phyloP scores from a whole-genome alignment of 2,888 invertebrate species.

The Strigamia maritima region DNA sequence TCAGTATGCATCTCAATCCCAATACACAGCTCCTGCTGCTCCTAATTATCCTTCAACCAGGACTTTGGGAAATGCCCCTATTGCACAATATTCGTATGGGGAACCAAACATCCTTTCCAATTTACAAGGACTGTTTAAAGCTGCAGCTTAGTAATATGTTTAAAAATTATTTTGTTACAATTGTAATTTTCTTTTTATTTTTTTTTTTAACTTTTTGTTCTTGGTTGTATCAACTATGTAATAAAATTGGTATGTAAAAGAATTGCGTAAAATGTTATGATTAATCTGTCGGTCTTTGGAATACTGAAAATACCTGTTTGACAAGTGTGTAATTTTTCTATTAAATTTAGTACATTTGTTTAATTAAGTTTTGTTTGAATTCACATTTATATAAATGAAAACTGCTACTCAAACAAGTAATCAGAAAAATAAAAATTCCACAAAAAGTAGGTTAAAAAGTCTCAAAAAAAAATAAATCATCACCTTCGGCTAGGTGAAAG shows the following conservation, averaged over 20 bases:
- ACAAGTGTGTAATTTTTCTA: background rate
- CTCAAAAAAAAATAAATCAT: background rate
- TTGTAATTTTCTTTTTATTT: background rate
- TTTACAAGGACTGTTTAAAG: constrained; percentile 31
- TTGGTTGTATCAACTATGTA: constrained; percentile 20
- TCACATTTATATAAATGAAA: background rate
- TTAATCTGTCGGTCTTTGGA: background rate
- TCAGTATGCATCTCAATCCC: background rate
- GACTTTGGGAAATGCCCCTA: constrained; percentile 28
- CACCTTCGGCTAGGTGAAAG: background rate
- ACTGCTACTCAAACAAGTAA: background rate
- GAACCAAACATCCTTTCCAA: constrained; percentile 28
- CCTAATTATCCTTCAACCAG: background rate
- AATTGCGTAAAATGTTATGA: background rate
- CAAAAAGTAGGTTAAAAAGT: background rate
- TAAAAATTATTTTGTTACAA: background rate
- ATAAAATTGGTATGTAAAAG: background rate
- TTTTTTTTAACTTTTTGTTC: background rate
- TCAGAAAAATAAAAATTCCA: background rate
- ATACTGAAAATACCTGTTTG: background rate
- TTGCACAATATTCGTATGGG: constrained; percentile 28
- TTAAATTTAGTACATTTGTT: background rate
- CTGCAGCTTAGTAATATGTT: background rate
- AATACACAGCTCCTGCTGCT: background rate
- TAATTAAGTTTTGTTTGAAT: background rate